phyloP scores from a whole-genome alignment of 2,888 invertebrate genomes.

The Agrochola lota region DNA sequence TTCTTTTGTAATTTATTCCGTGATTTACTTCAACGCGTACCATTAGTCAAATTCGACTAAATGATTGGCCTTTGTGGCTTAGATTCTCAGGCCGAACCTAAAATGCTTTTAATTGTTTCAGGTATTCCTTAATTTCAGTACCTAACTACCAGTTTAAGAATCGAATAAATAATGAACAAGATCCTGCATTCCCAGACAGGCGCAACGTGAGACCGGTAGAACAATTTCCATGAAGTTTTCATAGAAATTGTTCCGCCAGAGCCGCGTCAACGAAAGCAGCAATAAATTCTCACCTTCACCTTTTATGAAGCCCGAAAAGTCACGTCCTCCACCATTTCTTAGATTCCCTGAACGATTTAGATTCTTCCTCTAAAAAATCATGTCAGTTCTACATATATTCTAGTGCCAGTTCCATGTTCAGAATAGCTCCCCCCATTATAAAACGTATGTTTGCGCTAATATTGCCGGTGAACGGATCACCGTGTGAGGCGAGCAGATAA shows the following conservation, averaged over 20 bases:
- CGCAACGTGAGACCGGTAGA: too few relatives aligned
- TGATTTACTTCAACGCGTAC: conserved; percentile 6
- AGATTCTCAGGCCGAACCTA: neutral
- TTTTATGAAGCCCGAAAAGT: neutral
- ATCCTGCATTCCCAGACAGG: too few relatives aligned
- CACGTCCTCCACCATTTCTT: neutral
- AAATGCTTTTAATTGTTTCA: conserved; percentile 3
- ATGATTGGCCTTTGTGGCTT: neutral
- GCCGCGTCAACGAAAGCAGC: neutral
- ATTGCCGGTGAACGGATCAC: conserved; percentile 36
- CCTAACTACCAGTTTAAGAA: neutral
- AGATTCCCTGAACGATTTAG: neutral
- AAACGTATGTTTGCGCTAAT: conserved; percentile 47
- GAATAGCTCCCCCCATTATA: conserved; percentile 48
- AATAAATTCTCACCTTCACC: neutral
- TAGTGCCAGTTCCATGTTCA: conserved; percentile 5
- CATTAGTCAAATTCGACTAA: conserved; percentile 17
- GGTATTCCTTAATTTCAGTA: neutral
- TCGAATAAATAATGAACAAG: neutral
- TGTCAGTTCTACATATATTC: neutral
- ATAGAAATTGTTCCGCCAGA: too few relatives aligned
- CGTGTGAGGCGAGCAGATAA: conserved; percentile 48
- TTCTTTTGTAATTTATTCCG: neutral
- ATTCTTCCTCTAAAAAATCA: too few relatives aligned
- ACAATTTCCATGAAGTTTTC: too few relatives aligned